These are phyloP conservation scores for Cephus sareptanus DNA, from an alignment of 2,888 invertebrate genomes.

Conservation along the genomic window DNA sequence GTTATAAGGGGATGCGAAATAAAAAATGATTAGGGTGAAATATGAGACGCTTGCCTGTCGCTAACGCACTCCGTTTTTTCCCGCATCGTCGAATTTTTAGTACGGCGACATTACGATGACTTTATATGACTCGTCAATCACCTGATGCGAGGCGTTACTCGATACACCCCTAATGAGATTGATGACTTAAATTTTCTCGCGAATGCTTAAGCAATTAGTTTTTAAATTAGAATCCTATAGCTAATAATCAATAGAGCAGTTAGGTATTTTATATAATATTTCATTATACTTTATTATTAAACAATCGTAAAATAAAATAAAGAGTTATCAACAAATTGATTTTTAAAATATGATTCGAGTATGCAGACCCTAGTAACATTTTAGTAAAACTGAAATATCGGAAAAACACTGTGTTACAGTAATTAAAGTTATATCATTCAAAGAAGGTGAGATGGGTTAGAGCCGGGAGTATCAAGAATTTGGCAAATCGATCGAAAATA, in stretches of 20 bases:
- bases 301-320: not conserved
- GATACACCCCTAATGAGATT: not conserved
- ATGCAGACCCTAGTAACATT: not conserved
- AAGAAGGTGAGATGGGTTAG: not conserved
- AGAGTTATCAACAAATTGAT: not conserved
- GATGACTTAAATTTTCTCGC: not conserved
- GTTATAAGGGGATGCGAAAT: not conserved
- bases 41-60: not conserved
- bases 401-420: not conserved
- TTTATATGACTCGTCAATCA: not conserved
- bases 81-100: not conserved
- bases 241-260: not conserved
- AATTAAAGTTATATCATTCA: not conserved
- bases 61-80: not conserved
- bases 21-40: not conserved
- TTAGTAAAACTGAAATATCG: not conserved
- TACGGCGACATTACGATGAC: not conserved
- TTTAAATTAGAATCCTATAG: not conserved
- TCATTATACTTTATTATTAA: not conserved
- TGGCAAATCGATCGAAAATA: not conserved
- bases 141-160: not conserved
- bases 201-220: not conserved
- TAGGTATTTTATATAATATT: not conserved
- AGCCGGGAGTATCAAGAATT: not conserved
- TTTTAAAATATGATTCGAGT: not conserved